Conservation (phyloP, 2,113 vertebrate genomes). For the Eptesicus fuscus region DNA sequence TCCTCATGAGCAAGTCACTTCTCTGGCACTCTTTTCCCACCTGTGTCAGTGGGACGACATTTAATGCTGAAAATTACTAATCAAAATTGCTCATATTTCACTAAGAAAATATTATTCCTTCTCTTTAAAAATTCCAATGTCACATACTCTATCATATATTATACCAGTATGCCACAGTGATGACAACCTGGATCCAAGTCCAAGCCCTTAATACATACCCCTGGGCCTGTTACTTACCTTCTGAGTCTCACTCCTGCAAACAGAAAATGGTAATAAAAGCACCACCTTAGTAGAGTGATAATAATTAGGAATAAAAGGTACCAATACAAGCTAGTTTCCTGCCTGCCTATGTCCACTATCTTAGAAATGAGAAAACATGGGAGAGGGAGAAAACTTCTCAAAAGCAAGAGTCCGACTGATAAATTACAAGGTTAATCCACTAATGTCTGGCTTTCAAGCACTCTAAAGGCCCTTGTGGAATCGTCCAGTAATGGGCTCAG, state of each 20-base stretch:
- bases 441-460: not conserved
- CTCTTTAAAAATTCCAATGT: not conserved
- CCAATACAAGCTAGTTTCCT: not conserved
- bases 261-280: not conserved
- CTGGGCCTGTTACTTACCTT: not conserved
- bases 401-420: not conserved
- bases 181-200: not conserved
- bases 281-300: not conserved
- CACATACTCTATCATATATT: not conserved
- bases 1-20: not conserved
- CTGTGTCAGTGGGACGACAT: not conserved
- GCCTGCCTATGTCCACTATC: not conserved
- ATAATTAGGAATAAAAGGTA: not conserved
- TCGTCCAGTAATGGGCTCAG: not conserved
- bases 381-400: not conserved
- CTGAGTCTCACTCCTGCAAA: not conserved
- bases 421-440: not conserved
- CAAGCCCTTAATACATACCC: not conserved
- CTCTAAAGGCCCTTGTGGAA: not conserved
- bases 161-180: not conserved
- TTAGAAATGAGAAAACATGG: not conserved
- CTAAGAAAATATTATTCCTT: not conserved
- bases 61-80: constrained; percentile 3
- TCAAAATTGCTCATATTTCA: not conserved
- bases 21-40: not conserved